Conservation (phyloP, 2,888 invertebrate species). For the Lithophane leautieri region DNA sequence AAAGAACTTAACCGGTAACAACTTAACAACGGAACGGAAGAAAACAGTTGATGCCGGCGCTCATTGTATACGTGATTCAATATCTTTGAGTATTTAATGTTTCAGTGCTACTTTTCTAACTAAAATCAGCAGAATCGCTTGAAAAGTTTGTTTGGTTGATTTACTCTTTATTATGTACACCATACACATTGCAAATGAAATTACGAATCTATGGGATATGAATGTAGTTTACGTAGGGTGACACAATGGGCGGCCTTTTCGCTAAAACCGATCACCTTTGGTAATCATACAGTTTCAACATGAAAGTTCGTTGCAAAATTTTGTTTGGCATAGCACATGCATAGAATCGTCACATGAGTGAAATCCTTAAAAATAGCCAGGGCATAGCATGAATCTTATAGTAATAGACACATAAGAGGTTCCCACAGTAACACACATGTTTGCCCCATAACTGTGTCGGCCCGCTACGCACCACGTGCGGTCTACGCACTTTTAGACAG, state of each 20-base stretch:
- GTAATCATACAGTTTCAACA: neutral
- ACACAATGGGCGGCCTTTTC: neutral
- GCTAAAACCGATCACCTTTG: neutral
- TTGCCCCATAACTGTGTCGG: conserved; percentile 14
- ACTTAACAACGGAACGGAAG: conserved; percentile 50
- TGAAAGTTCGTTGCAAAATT: conserved; percentile 4
- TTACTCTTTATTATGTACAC: neutral
- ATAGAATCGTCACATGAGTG: neutral
- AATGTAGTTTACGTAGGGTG: neutral
- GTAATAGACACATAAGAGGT: conserved; percentile 3
- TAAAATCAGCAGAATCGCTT: neutral
- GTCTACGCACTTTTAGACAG: conserved; percentile 32
- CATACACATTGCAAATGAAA: neutral
- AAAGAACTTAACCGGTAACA: conserved; percentile 72
- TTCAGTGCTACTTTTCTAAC: neutral
- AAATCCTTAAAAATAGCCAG: neutral
- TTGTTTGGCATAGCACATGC: neutral
- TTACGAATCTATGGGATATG: neutral
- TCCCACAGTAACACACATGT: conserved; percentile 15
- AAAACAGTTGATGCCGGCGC: conserved; percentile 26
- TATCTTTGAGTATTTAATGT: conserved; percentile 11
- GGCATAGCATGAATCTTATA: neutral
- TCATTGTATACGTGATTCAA: conserved; percentile 56
- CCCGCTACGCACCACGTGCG: conserved; percentile 34
- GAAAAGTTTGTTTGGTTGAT: neutral